phyloP scores from a whole-genome alignment of 2,888 invertebrate genomes.

The Drosophila rellima region DNA sequence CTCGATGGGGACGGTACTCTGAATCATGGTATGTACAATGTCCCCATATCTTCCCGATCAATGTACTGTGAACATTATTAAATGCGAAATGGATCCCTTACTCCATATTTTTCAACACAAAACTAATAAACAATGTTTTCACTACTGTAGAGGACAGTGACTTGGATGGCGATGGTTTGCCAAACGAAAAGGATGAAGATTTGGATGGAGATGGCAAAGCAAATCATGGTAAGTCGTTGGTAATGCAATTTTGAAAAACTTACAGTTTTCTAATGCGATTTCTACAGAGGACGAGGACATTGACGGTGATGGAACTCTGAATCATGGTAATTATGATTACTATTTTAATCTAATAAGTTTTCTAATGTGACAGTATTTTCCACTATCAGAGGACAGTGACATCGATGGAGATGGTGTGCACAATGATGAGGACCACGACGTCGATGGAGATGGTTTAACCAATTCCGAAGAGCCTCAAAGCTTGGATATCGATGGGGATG shows the following conservation, averaged over 20 bases:
- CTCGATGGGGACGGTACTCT: conserved; percentile 76
- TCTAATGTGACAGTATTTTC: conserved; percentile 48
- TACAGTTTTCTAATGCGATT: neutral
- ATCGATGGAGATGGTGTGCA: conserved; percentile 85
- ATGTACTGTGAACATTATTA: neutral
- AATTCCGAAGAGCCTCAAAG: conserved; percentile 67
- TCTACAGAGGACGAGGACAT: conserved; percentile 68
- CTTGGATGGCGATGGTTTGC: conserved; percentile 85
- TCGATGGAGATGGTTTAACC: conserved; percentile 67
- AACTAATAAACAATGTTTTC: neutral
- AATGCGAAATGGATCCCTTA: neutral
- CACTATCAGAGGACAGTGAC: conserved; percentile 82
- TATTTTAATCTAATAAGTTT: neutral
- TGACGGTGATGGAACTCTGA: conserved; percentile 65
- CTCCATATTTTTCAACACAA: neutral
- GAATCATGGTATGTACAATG: conserved; percentile 72
- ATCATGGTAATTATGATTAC: conserved; percentile 61
- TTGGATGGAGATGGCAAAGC: conserved; percentile 81
- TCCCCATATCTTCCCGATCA: neutral
- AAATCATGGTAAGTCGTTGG: conserved; percentile 65
- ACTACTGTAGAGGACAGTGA: conserved; percentile 78
- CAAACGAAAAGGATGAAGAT: conserved; percentile 79
- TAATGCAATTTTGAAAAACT: neutral
- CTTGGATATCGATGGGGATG: conserved; percentile 68
- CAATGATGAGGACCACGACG: conserved; percentile 73